Evolutionary conservation across 2,113 vertebrate genomes (phyloP), one percentile per base, ranked within the genome.

Genomic region (Panthera tigris): DNA sequence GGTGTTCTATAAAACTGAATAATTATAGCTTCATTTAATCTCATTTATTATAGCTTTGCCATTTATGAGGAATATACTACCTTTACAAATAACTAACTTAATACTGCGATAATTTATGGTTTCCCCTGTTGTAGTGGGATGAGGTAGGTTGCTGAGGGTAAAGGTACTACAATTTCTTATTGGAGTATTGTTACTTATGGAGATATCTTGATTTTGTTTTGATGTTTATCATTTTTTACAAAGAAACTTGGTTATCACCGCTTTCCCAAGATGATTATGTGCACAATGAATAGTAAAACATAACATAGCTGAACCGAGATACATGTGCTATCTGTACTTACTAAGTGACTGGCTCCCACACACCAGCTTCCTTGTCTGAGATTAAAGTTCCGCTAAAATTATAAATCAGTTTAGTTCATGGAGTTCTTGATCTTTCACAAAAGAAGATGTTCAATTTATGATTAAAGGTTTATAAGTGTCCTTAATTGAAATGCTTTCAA

Each of bases 1-100:
- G 89, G 41, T 36, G 31, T 87, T 84, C 48, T n/a, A 48, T 33
- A 16, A 84, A 95, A 89, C 2, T 55, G 91, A 89, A 89, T 82
- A 89, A 82, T 81, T 89, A 63, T 45, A 45, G 10, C 0, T 63
- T 79, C 12, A 83, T 73, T 94, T 82, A 74, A 81, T 45, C n/a
- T 87, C 2, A 45, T 91, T 85, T 63, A 65, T 65, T 93, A 71
- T 7, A 55, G 29, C n/a, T 65, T 95, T 84, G 14, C 31, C 55
- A n/a, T 45, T 97, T 80, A 65, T 66, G 29, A 74, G 3, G 10
- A 41, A 68, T n/a, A 29, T 1, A 48, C 4, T 50, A 29, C 6
- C 0, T 89, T 91, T 36, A 86, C 63, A 23, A 82, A 82, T 89
- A 94, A n/a, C 31, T 12, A 86, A 33, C 5, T 55, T 87, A 90